These are phyloP conservation scores for Sesia bembeciformis DNA, from an alignment of 2,888 invertebrate species.

Conservation along the genomic window DNA sequence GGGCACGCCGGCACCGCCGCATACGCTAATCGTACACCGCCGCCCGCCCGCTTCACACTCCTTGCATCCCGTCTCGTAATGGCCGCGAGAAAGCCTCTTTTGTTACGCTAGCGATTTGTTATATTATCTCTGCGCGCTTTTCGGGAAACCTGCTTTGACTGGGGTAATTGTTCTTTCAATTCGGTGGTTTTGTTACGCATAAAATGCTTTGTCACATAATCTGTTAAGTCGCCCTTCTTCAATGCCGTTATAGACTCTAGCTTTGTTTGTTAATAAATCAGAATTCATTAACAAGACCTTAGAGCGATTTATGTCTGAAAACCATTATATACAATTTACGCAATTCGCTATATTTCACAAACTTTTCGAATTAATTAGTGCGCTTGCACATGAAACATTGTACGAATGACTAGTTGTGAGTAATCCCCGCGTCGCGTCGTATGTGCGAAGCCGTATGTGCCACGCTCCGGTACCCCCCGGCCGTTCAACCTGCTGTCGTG, in stretches of 20 bases:
- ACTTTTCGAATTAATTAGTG: too few species aligned
- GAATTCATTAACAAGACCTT: constrained; percentile 38
- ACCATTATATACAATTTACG: constrained; percentile 8
- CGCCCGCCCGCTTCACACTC: constrained; percentile 27
- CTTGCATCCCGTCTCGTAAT: constrained; percentile 56
- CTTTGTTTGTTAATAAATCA: constrained; percentile 52
- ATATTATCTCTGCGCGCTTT: constrained; percentile 57
- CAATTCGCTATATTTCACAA: too few species aligned
- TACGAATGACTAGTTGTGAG: constrained; percentile 17
- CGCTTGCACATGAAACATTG: not conserved
- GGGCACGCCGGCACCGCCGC: constrained; percentile 34
- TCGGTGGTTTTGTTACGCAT: constrained; percentile 62
- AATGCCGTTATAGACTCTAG: constrained; percentile 26
- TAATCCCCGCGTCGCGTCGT: constrained; percentile 8
- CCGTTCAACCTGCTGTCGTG: constrained; percentile 60
- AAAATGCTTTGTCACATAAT: constrained; percentile 70
- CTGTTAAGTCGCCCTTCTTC: constrained; percentile 50
- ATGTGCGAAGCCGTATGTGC: constrained; percentile 46
- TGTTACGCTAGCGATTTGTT: constrained; percentile 68
- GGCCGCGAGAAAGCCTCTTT: constrained; percentile 70
- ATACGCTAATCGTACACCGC: constrained; percentile 54
- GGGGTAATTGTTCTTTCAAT: constrained; percentile 70
- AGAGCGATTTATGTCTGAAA: constrained; percentile 11
- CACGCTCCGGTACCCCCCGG: constrained; percentile 55
- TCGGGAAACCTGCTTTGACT: constrained; percentile 66